Percentiles rank a stretch among this genome's conserved stretches.
Conservation (phyloP, 2,888 invertebrate species). For the Parnassius mnemosyne region DNA sequence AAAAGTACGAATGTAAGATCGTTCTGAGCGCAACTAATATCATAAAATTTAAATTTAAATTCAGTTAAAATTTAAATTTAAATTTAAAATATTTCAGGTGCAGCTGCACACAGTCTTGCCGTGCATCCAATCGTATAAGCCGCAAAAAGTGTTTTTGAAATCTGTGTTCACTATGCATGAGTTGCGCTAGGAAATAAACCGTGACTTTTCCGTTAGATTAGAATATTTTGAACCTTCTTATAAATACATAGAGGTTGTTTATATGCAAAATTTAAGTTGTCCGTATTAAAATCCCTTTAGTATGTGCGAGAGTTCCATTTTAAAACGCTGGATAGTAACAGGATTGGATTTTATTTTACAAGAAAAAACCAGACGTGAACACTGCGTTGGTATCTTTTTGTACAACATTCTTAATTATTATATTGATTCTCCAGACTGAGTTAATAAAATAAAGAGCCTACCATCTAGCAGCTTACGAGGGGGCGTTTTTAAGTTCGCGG, state of each 20-base stretch:
- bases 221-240: background rate
- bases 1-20: too few relatives aligned
- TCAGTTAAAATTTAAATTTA: too few relatives aligned
- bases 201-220: background rate
- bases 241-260: background rate
- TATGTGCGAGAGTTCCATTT: slow-evolving; percentile 64
- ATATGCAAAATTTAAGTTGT: slow-evolving; percentile 29
- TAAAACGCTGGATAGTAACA: slow-evolving; percentile 40
- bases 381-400: too few relatives aligned
- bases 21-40: too few relatives aligned
- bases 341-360: slow-evolving; percentile 8
- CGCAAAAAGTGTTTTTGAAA: slow-evolving; percentile 20
- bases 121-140: slow-evolving; percentile 15
- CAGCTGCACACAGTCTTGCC: background rate
- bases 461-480: too few relatives aligned
- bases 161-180: slow-evolving; percentile 20
- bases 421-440: too few relatives aligned
- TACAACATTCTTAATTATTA: too few relatives aligned
- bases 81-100: background rate
- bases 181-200: slow-evolving; percentile 2
- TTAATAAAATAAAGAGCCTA: too few relatives aligned
- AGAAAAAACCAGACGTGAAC: background rate
- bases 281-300: slow-evolving; percentile 62
- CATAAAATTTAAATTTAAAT: too few relatives aligned
- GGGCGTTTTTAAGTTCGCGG: too few relatives aligned